Evolutionary conservation across 2,888 invertebrate genomes (phyloP).

Genomic region (Melinaea marsaeus): DNA sequence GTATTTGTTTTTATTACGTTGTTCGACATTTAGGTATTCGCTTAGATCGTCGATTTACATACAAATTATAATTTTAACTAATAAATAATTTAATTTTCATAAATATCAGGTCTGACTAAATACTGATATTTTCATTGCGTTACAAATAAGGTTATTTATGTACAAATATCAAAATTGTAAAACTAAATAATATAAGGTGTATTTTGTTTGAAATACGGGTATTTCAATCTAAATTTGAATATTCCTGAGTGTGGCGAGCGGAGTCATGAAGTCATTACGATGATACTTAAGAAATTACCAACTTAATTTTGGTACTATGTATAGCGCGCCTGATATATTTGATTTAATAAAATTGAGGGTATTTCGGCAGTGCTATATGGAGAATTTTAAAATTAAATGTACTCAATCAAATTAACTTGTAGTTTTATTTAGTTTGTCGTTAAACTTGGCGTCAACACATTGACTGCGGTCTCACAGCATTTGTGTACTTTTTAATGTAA

Average conservation of each 20-base stretch:
- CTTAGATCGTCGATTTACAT: background rate
- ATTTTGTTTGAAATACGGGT: conserved; percentile 28
- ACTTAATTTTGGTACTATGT: conserved; percentile 11
- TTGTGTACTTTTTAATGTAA: too few relatives aligned
- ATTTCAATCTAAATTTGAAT: conserved; percentile 22
- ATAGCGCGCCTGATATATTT: conserved; percentile 19
- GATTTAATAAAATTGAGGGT: conserved; percentile 9
- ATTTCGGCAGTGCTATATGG: conserved; percentile 22
- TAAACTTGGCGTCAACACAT: too few relatives aligned
- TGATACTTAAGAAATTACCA: conserved; percentile 21
- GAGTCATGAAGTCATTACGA: conserved; percentile 7
- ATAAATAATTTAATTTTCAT: too few relatives aligned
- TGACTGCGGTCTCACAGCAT: too few relatives aligned
- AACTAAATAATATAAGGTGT: conserved; percentile 12
- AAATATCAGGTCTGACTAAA: too few relatives aligned
- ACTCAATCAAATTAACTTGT: conserved; percentile 8
- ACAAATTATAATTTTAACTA: background rate
- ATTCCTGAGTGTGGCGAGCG: conserved; percentile 11
- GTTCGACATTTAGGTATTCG: conserved; percentile 5
- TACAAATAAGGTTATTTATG: conserved; percentile 5
- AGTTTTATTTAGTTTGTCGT: conserved; percentile 10
- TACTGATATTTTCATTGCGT: background rate
- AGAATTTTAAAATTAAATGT: conserved; percentile 22
- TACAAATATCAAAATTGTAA: conserved; percentile 22
- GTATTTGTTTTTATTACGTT: background rate